These are phyloP conservation scores for Pseudococcus longispinus DNA, from an alignment of 2,888 invertebrate genomes.

Conservation along the genomic window DNA sequence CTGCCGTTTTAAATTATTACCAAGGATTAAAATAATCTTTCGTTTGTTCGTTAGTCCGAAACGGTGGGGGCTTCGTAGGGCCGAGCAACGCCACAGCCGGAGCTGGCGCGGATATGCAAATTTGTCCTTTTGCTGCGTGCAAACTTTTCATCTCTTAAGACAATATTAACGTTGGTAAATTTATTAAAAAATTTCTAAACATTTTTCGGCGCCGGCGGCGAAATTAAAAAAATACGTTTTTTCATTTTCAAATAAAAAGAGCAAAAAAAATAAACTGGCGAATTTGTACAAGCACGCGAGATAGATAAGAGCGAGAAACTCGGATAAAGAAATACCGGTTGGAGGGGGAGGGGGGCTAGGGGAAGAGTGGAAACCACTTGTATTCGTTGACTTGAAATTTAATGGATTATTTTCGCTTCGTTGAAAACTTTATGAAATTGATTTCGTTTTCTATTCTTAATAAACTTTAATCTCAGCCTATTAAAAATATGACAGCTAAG, in stretches of 20 bases:
- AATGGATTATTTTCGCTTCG: slow-evolving; percentile 42
- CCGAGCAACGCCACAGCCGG: neutral
- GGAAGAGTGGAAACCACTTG: neutral
- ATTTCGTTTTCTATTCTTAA: slow-evolving; percentile 33
- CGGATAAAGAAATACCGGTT: neutral
- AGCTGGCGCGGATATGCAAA: neutral
- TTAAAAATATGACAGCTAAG: slow-evolving; percentile 28
- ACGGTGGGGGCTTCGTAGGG: neutral
- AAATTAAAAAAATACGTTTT: slow-evolving; percentile 10
- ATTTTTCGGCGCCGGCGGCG: neutral
- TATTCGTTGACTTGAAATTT: neutral
- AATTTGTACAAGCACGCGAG: neutral
- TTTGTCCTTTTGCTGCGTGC: neutral
- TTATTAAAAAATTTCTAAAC: slow-evolving; percentile 18
- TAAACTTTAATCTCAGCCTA: slow-evolving; percentile 25
- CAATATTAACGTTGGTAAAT: slow-evolving; percentile 30
- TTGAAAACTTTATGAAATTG: slow-evolving; percentile 31
- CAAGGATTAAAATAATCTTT: slow-evolving; percentile 42
- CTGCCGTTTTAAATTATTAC: slow-evolving; percentile 42
- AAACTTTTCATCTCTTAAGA: slow-evolving; percentile 19
- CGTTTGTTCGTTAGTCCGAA: neutral
- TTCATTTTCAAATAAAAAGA: neutral
- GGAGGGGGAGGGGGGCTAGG: neutral
- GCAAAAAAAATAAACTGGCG: neutral
- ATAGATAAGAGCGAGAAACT: neutral